Percentiles rank a stretch among this genome's conserved stretches.
Evolutionary conservation across 2,888 invertebrate genomes (phyloP).

Genomic region (Drosophila gaucha): DNA sequence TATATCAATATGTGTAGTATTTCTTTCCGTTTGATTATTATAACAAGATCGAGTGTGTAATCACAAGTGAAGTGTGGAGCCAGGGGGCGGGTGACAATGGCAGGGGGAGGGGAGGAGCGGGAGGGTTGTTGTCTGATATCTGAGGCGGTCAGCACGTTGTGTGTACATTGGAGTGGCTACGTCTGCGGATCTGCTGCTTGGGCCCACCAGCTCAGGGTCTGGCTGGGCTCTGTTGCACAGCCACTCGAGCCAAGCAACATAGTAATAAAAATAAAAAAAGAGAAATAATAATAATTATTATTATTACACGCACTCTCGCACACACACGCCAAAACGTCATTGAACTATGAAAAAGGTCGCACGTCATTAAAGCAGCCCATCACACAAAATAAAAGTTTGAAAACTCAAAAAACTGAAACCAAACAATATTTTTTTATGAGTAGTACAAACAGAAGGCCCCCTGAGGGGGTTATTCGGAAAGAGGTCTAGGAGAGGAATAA

Average conservation of each 20-base stretch:
- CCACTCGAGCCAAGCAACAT: slow-evolving; percentile 57
- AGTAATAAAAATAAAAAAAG: slow-evolving; percentile 66
- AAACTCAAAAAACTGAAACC: slow-evolving; percentile 34
- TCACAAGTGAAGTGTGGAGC: slow-evolving; percentile 46
- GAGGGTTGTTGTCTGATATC: slow-evolving; percentile 52
- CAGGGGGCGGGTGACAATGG: slow-evolving; percentile 3
- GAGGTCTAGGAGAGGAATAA: slow-evolving; percentile 25
- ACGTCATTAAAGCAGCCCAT: slow-evolving; percentile 39
- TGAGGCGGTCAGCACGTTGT: slow-evolving; percentile 46
- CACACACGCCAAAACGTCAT: slow-evolving; percentile 65
- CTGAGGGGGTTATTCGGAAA: neutral
- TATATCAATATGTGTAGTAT: slow-evolving; percentile 56
- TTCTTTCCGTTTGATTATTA: slow-evolving; percentile 63
- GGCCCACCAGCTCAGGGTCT: slow-evolving; percentile 54
- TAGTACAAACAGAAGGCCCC: slow-evolving; percentile 62
- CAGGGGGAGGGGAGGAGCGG: neutral
- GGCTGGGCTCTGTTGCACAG: slow-evolving; percentile 34
- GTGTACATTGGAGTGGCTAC: slow-evolving; percentile 75
- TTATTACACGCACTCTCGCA: slow-evolving; percentile 27
- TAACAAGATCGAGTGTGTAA: slow-evolving; percentile 74
- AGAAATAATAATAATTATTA: slow-evolving; percentile 70
- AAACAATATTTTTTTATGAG: slow-evolving; percentile 38
- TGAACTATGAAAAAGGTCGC: slow-evolving; percentile 78
- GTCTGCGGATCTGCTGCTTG: slow-evolving; percentile 41
- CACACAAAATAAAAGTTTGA: slow-evolving; percentile 36